Evolutionary conservation across 2,888 invertebrate genomes (phyloP), one percentile per base, ranked within the genome.

Genomic region (Agriopis marginaria): DNA sequence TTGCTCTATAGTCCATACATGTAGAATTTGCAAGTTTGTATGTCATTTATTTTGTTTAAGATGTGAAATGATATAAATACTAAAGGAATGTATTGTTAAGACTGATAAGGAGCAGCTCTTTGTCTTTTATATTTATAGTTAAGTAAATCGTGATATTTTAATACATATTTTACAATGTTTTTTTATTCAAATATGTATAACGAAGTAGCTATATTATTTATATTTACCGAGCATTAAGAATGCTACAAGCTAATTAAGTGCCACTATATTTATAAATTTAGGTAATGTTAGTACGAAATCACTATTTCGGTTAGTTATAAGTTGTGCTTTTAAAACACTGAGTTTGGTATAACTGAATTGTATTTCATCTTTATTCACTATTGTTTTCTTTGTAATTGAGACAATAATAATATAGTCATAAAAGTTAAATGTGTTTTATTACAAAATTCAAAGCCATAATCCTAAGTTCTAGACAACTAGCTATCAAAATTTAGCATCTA

Each of bases 221-320:
- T 78, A 76, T 76, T 79, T 80, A 80, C 81, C 74, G 71, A 74
- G 85, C 86, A 87, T 86, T 86, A 76, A 75, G 72, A 86, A 86
- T 86, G 87, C 87, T 79, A 63, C 66, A 77, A 78, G 76, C 71
- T 66, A 60, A 74, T 63, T 54, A 66, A 74, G 72, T 71, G 75
- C 73, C 73, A 72, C 70, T 75, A 75, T 54, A 56, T 75, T 71
- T 72, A 55, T 50, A 70, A 71, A 70, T 74, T 51, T 67, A 60
- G 50, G 23, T 12, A 39, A 55, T 1, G 5, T 53, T 23, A 53
- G 39, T 23, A 51, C 9, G 17, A 32, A 14, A 51, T 10, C 32
- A 51, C 32, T 9, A 14, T 3, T 7, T 14, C 0, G 32, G 32
- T 55, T 3, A 10, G 7, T 40, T 42, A 42, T 14, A 42, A 56